Percentiles rank a stretch among this genome's conserved stretches.
phyloP scores from a whole-genome alignment of 1,140 invertebrate genomes.

The Drosophila albomicans region DNA sequence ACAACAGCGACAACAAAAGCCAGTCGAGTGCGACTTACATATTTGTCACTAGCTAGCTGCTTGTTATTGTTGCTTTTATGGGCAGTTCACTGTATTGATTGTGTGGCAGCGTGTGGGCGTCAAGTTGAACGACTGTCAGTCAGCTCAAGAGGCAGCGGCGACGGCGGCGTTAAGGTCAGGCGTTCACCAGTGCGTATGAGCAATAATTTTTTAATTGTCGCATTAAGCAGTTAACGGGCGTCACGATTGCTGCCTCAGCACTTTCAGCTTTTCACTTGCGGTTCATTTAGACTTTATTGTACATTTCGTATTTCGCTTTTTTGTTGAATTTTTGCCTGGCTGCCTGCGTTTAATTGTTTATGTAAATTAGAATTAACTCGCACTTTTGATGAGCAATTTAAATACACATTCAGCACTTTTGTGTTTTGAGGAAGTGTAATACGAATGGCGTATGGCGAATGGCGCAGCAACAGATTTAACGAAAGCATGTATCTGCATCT shows the following conservation, averaged over 20 bases:
- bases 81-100: conserved; percentile 21
- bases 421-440: conserved; percentile 64
- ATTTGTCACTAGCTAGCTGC: conserved; percentile 67
- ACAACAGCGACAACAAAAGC: conserved; percentile 27
- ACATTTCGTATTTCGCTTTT: conserved; percentile 15
- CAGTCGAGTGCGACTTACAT: conserved; percentile 63
- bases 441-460: conserved; percentile 22
- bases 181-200: conserved; percentile 79
- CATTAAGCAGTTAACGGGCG: conserved; percentile 67
- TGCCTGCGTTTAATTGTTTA: conserved; percentile 75
- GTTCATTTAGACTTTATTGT: conserved; percentile 9
- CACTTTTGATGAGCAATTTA: conserved; percentile 68
- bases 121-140: conserved; percentile 29
- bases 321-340: conserved; percentile 39
- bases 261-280: background rate
- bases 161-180: conserved; percentile 64
- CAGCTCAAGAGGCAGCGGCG: background rate
- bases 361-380: conserved; percentile 74
- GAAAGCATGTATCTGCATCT: conserved; percentile 33
- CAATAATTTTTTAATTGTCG: conserved; percentile 74
- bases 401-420: conserved; percentile 48
- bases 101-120: conserved; percentile 55
- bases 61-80: conserved; percentile 46
- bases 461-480: conserved; percentile 41
- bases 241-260: conserved; percentile 28